A percentile compares a stretch with the other conserved stretches of the same genome.
phyloP scores from a whole-genome alignment of 2,113 vertebrate genomes.

The Thermophis baileyi region DNA sequence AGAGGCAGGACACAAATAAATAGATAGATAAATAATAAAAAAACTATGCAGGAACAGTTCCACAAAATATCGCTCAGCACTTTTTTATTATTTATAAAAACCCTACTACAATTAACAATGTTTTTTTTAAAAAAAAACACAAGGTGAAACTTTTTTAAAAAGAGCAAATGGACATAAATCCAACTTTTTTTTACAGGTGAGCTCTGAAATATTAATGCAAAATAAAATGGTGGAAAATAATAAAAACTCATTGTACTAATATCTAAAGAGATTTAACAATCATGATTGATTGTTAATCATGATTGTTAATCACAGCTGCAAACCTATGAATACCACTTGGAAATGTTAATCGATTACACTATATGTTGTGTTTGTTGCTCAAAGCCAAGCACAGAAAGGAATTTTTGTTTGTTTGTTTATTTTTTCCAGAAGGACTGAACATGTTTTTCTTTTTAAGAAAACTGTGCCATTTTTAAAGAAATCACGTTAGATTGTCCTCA shows the following conservation, averaged over 20 bases:
- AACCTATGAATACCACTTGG: constrained; percentile 3
- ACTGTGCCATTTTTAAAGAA: constrained; percentile 14
- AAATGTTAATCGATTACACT: constrained; percentile 25
- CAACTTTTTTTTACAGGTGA: constrained; percentile 60
- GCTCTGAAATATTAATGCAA: constrained; percentile 58
- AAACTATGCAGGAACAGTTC: constrained; percentile 30
- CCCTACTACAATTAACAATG: constrained; percentile 55
- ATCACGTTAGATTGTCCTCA: neutral
- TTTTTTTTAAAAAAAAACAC: constrained; percentile 5
- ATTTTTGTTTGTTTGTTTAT: neutral
- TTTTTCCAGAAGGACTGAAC: constrained; percentile 28
- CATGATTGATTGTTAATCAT: too few species aligned
- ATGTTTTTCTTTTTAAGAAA: neutral
- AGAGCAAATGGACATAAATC: constrained; percentile 39
- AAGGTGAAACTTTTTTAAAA: constrained; percentile 38
- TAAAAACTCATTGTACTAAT: constrained; percentile 35
- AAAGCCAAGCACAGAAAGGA: neutral
- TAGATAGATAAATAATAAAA: too few species aligned
- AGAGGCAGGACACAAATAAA: too few species aligned
- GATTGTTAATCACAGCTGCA: constrained; percentile 21
- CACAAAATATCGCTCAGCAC: constrained; percentile 41
- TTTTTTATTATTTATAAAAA: constrained; percentile 56
- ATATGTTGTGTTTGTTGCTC: constrained; percentile 16
- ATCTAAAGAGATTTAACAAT: constrained; percentile 47
- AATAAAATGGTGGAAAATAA: constrained; percentile 34